Evolutionary conservation across 2,888 invertebrate species (phyloP).

Genomic region (Synergus itoensis): DNA sequence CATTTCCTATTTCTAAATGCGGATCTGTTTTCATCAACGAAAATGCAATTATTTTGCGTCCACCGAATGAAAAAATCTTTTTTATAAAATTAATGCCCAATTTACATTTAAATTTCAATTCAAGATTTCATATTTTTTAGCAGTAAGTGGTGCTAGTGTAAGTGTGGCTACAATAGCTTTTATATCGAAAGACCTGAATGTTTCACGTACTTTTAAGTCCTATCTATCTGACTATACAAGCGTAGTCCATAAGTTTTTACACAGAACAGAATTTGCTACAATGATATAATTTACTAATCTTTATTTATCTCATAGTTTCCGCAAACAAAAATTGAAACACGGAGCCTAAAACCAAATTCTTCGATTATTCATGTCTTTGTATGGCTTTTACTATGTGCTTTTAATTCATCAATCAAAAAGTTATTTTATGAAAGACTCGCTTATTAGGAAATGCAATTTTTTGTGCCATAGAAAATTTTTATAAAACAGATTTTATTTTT

Average conservation of each 20-base stretch:
- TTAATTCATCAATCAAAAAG: not conserved
- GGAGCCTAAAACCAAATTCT: not conserved
- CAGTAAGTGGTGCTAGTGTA: not conserved
- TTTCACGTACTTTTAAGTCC: constrained; percentile 43
- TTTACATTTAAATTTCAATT: not conserved
- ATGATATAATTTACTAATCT: not conserved
- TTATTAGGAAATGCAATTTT: not conserved
- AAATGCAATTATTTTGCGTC: not conserved
- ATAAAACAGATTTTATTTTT: not conserved
- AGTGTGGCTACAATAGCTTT: constrained; percentile 44
- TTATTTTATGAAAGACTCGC: not conserved
- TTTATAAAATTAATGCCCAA: not conserved
- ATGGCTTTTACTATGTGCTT: not conserved
- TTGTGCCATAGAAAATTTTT: not conserved
- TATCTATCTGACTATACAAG: constrained; percentile 23
- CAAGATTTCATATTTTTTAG: not conserved
- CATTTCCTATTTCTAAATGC: not conserved
- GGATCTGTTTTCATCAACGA: constrained; percentile 35
- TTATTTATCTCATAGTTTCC: not conserved
- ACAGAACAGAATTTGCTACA: not conserved
- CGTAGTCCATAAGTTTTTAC: constrained; percentile 50
- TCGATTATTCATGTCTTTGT: not conserved
- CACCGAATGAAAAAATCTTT: constrained; percentile 3
- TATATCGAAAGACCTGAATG: constrained; percentile 46
- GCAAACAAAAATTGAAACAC: not conserved